Evolutionary conservation across 2,888 invertebrate genomes (phyloP).

Genomic region (Anoplius nigerrimus): DNA sequence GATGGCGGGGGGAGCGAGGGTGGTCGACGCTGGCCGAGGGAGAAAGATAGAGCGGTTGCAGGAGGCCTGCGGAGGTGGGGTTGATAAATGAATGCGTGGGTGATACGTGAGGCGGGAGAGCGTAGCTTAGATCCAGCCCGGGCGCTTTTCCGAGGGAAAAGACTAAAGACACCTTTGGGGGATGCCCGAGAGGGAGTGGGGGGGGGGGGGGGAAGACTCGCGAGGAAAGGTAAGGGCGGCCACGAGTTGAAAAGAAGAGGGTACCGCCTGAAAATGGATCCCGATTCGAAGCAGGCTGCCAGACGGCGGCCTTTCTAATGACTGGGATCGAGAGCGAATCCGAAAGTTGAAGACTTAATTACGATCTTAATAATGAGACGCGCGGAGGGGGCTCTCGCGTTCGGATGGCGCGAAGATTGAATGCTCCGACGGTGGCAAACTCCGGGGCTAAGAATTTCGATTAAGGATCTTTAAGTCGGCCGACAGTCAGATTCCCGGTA

Average conservation of each 20-base stretch:
- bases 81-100: constrained; percentile 56
- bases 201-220: not conserved
- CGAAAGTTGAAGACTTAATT: no score
- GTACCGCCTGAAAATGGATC: constrained; percentile 28
- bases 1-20: constrained; percentile 13
- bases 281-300: constrained; percentile 26
- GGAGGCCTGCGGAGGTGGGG: not conserved
- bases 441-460: no score
- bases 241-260: not conserved
- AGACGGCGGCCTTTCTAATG: no score
- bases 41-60: constrained; percentile 12
- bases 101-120: constrained; percentile 36
- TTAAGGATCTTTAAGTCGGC: no score
- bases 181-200: constrained; percentile 19
- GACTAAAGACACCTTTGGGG: constrained; percentile 50
- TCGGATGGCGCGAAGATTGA: no score
- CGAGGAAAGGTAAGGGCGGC: not conserved
- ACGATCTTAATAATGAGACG: no score
- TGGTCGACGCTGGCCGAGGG: no score
- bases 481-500: no score
- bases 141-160: constrained; percentile 20
- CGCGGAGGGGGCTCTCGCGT: no score
- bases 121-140: constrained; percentile 6
- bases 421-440: no score
- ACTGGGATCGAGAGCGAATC: no score